phyloP scores from a whole-genome alignment of 2,113 vertebrate species.

The Axis porcinus region DNA sequence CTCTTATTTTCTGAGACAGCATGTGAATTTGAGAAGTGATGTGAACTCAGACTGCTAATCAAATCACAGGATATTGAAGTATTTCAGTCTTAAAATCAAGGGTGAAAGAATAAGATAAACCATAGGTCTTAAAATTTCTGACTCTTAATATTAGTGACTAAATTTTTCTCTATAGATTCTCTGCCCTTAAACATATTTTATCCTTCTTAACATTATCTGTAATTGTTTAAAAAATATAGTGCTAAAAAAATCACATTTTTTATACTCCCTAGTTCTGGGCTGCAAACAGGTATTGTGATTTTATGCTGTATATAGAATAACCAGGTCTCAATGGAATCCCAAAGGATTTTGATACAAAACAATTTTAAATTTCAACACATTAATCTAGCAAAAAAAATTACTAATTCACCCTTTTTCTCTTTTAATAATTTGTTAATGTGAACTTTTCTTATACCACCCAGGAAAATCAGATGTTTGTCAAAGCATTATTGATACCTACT shows the following conservation, averaged over 20 bases:
- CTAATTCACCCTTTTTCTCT: not conserved
- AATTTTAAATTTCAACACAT: not conserved
- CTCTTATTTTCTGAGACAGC: not conserved
- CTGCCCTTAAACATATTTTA: not conserved
- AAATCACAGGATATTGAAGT: not conserved
- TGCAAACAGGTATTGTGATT: not conserved
- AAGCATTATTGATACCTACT: not conserved
- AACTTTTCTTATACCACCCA: not conserved
- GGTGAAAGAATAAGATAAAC: not conserved
- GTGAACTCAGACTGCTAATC: not conserved
- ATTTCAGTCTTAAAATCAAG: not conserved
- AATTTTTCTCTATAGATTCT: not conserved
- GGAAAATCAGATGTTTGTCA: not conserved
- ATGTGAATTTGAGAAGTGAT: not conserved
- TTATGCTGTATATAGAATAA: not conserved
- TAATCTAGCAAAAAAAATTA: not conserved
- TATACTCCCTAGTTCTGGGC: not conserved
- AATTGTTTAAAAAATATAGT: not conserved
- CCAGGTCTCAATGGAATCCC: not conserved
- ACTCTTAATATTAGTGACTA: not conserved
- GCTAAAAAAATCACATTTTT: not conserved
- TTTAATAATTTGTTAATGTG: not conserved
- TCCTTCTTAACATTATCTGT: not conserved
- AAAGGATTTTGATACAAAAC: not conserved
- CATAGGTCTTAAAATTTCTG: not conserved